Percentiles rank a stretch among this genome's conserved stretches.
phyloP scores from a whole-genome alignment of 2,888 invertebrate genomes.

The Matsumyia berberina region DNA sequence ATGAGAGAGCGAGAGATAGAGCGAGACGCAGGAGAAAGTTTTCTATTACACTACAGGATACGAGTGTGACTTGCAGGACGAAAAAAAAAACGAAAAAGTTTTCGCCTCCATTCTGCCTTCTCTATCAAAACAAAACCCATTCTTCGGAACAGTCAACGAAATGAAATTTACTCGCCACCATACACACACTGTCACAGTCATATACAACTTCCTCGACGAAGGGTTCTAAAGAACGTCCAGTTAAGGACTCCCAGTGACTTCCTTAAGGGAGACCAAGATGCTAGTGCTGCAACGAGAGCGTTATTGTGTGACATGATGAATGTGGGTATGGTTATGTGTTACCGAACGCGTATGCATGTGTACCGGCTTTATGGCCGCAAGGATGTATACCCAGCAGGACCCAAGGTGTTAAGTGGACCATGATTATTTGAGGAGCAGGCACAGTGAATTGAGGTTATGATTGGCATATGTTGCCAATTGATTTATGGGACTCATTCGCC shows the following conservation, averaged over 20 bases:
- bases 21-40: conserved; percentile 6
- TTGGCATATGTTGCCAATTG: conserved; percentile 70
- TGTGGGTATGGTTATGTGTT: conserved; percentile 2
- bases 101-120: neutral
- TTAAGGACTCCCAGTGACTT: conserved; percentile 29
- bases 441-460: conserved; percentile 57
- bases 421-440: conserved; percentile 41
- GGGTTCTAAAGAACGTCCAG: neutral
- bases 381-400: conserved; percentile 3
- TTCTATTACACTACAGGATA: conserved; percentile 35
- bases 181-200: neutral
- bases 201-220: conserved; percentile 19
- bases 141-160: conserved; percentile 30
- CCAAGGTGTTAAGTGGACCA: conserved; percentile 47
- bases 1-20: neutral
- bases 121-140: conserved; percentile 43
- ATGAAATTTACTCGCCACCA: conserved; percentile 31
- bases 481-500: conserved; percentile 55
- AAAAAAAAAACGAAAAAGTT: conserved; percentile 15
- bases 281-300: conserved; percentile 32
- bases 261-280: conserved; percentile 29
- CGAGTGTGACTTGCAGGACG: conserved; percentile 14
- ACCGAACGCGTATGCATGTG: neutral
- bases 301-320: conserved; percentile 50
- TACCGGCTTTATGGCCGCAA: conserved; percentile 11